These are phyloP conservation scores for Ganaspis sp. DNA, from an alignment of 1,140 invertebrate genomes.

Conservation along the genomic window DNA sequence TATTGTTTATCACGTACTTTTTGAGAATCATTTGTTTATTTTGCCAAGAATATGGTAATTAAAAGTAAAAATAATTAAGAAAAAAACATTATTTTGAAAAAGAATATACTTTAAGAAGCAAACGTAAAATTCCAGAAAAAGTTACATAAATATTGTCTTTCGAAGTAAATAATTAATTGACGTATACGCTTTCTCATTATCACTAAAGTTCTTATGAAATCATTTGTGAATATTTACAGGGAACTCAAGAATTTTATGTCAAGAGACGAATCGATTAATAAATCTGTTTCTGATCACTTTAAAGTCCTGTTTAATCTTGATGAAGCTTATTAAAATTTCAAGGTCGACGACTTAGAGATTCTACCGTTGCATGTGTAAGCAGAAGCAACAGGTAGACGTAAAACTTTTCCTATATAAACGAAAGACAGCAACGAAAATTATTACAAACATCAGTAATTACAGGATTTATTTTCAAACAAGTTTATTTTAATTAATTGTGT, in stretches of 20 bases:
- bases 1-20: no score
- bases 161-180: background rate
- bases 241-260: background rate
- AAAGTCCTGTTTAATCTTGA: constrained; percentile 10
- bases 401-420: background rate
- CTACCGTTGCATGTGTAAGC: constrained; percentile 14
- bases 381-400: background rate
- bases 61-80: no score
- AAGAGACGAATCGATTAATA: background rate
- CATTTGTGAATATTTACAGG: background rate
- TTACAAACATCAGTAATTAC: background rate
- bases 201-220: background rate
- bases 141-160: background rate
- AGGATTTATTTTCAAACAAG: background rate
- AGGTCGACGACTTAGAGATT: background rate
- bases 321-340: constrained; percentile 28
- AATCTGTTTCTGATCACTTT: constrained; percentile 1
- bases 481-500: constrained; percentile 1
- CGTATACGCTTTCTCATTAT: background rate
- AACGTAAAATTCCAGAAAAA: background rate
- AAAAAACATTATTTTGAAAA: no score
- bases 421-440: constrained; percentile 18
- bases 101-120: no score
- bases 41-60: no score
- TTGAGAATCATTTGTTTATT: no score